Conservation (phyloP, 2,797 vertebrate species). For the Tragopan temminckii region DNA sequence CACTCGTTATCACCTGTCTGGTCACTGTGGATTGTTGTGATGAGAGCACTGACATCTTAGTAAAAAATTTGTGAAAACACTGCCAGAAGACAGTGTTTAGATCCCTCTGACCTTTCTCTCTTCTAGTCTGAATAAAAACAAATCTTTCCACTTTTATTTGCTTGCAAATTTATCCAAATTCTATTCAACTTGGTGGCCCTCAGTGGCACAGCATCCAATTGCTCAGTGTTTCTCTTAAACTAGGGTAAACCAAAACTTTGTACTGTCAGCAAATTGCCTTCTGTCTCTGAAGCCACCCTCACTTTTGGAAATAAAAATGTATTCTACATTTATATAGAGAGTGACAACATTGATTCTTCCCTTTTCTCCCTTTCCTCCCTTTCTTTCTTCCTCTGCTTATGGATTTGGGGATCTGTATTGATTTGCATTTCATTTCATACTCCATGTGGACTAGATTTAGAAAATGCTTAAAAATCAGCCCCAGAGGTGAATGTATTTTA, state of each 20-base stretch:
- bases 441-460: background rate
- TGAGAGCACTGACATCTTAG: accelerated
- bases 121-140: no score
- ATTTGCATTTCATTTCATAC: background rate
- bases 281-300: background rate
- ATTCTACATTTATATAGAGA: accelerated
- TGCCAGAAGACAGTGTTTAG: background rate
- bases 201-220: background rate
- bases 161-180: background rate
- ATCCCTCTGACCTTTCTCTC: background rate
- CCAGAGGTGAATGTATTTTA: background rate
- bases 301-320: background rate
- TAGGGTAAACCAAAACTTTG: background rate
- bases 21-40: background rate
- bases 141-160: background rate
- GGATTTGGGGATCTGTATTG: background rate
- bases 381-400: background rate
- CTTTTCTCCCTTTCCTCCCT: background rate
- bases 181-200: background rate
- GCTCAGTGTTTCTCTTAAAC: background rate
- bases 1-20: background rate
- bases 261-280: background rate
- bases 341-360: background rate
- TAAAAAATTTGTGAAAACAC: background rate
- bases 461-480: background rate